Evolutionary conservation across 2,113 vertebrate species (phyloP).

Genomic region (Laterallus jamaicensis): DNA sequence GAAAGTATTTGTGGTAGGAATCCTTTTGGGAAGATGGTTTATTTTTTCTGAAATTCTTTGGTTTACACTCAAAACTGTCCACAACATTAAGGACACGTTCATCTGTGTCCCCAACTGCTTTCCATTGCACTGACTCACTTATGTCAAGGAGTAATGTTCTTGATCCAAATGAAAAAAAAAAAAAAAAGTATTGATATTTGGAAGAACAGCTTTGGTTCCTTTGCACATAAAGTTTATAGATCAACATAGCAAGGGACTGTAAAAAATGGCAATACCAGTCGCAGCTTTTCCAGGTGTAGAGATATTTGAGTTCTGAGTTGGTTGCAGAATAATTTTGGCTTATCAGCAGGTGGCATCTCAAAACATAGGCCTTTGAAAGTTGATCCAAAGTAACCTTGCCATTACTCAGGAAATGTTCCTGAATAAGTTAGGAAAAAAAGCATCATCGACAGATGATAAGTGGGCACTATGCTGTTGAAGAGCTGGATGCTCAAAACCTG

Average conservation of each 20-base stretch:
- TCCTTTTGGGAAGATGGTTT: background rate
- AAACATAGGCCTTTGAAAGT: background rate
- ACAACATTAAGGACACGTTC: background rate
- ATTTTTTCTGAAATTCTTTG: background rate
- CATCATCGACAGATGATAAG: background rate
- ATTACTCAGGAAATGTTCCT: background rate
- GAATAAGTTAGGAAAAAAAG: background rate
- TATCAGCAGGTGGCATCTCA: background rate
- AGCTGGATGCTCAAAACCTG: background rate
- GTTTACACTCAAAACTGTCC: background rate
- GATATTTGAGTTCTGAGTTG: background rate
- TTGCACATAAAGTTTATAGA: background rate
- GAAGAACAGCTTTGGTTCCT: background rate
- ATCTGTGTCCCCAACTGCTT: background rate
- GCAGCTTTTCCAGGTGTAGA: background rate
- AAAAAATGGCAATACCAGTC: background rate
- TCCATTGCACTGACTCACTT: background rate
- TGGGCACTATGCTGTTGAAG: background rate
- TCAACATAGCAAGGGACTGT: background rate
- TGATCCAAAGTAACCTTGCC: background rate
- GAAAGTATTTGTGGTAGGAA: background rate
- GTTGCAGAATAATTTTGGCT: background rate
- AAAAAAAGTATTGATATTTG: background rate
- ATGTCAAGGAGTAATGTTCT: background rate
- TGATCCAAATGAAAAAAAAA: background rate